Evolutionary conservation across 2,113 vertebrate genomes (phyloP).

Genomic region (Lontra canadensis): DNA sequence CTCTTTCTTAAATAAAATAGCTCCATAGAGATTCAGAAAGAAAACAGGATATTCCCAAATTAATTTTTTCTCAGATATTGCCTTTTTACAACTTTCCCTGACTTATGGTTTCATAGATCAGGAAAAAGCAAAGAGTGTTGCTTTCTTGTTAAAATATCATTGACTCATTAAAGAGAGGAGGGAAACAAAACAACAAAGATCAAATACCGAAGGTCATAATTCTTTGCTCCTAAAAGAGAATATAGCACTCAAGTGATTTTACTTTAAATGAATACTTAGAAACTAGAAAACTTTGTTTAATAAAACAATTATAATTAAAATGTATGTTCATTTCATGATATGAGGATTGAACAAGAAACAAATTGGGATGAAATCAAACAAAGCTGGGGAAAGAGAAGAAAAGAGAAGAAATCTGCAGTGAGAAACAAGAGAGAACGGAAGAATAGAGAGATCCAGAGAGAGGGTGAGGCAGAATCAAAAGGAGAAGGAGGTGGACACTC

Average conservation of each 20-base stretch:
- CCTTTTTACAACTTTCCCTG: not conserved
- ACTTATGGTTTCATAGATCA: not conserved
- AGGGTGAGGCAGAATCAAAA: not conserved
- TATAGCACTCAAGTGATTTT: not conserved
- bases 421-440: not conserved
- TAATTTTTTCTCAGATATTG: too few relatives aligned
- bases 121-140: not conserved
- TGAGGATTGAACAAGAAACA: not conserved
- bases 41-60: not conserved
- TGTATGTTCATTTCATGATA: not conserved
- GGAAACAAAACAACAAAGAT: not conserved
- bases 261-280: not conserved
- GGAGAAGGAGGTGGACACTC: too few relatives aligned
- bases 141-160: not conserved
- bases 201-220: not conserved
- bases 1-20: not conserved
- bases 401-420: not conserved
- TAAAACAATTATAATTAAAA: not conserved
- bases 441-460: not conserved
- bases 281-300: not conserved
- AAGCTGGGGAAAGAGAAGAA: not conserved
- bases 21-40: not conserved
- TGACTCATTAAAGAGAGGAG: not conserved
- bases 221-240: not conserved
- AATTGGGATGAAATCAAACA: not conserved